Evolutionary conservation across 2,797 vertebrate species (phyloP).

Genomic region (Knipowitschia caucasica): DNA sequence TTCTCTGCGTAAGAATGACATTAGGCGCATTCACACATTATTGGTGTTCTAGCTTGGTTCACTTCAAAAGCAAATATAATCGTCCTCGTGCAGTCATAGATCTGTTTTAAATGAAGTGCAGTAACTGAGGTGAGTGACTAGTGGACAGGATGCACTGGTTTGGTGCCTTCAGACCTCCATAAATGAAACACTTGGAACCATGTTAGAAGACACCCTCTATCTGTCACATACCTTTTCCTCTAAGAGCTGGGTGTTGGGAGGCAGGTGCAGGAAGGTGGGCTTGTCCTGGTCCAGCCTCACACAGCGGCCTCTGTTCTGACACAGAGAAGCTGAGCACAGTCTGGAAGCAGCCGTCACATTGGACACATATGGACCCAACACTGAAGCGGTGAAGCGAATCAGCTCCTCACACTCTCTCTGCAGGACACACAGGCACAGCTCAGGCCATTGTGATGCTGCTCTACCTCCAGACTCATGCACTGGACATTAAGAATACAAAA

Average conservation of each 20-base stretch:
- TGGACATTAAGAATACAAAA: not conserved
- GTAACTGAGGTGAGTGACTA: too few relatives aligned
- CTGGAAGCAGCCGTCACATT: conserved; percentile 78
- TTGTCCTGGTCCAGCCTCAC: conserved; percentile 70
- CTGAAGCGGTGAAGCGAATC: conserved; percentile 66
- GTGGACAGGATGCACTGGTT: too few relatives aligned
- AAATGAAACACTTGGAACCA: too few relatives aligned
- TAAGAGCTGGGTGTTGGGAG: conserved; percentile 36
- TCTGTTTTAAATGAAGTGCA: too few relatives aligned
- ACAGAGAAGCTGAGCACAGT: conserved; percentile 75
- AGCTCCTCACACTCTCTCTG: conserved; percentile 79
- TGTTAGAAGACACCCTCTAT: too few relatives aligned
- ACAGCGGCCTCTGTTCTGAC: conserved; percentile 78
- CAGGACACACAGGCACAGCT: not conserved
- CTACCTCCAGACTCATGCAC: not conserved
- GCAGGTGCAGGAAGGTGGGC: conserved; percentile 75
- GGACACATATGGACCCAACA: conserved; percentile 76
- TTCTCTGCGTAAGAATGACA: too few relatives aligned
- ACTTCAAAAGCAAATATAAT: too few relatives aligned
- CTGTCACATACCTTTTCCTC: conserved; percentile 33
- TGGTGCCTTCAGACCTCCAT: too few relatives aligned
- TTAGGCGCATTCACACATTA: too few relatives aligned
- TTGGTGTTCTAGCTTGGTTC: too few relatives aligned
- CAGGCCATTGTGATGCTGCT: not conserved
- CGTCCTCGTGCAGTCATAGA: too few relatives aligned